Evolutionary conservation across 1,140 invertebrate species (phyloP).

Genomic region (Drosophila chauvacae): DNA sequence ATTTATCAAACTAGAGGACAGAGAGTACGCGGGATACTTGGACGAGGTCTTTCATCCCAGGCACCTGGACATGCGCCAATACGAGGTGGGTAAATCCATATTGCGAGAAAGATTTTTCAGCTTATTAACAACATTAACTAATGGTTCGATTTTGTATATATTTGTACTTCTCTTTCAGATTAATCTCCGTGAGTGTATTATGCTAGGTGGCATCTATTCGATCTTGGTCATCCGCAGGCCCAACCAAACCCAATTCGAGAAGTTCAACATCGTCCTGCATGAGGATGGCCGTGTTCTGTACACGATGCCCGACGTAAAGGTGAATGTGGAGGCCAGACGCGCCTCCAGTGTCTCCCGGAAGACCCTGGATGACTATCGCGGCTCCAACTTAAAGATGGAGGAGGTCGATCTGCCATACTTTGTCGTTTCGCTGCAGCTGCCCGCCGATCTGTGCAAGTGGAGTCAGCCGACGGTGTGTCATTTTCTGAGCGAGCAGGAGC

Average conservation of each 20-base stretch:
- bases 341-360: not conserved
- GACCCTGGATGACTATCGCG: not conserved
- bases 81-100: constrained; percentile 50
- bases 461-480: constrained; percentile 63
- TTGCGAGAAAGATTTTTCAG: too few relatives aligned
- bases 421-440: constrained; percentile 51
- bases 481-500: constrained; percentile 29
- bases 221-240: constrained; percentile 58
- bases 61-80: constrained; percentile 25
- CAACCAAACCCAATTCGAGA: constrained; percentile 45
- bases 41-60: constrained; percentile 60
- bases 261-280: constrained; percentile 65
- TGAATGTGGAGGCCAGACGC: not conserved
- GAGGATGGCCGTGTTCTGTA: constrained; percentile 57
- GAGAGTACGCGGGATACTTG: constrained; percentile 53
- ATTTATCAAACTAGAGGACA: constrained; percentile 58
- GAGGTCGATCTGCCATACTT: constrained; percentile 54
- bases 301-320: constrained; percentile 36
- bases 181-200: constrained; percentile 63
- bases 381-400: not conserved
- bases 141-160: not conserved
- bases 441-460: constrained; percentile 65
- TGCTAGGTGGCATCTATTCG: constrained; percentile 70
- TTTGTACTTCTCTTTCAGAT: constrained; percentile 36
- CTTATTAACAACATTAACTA: not conserved